These are phyloP conservation scores for Eueremaeus valkanovi DNA, from an alignment of 2,888 invertebrate species.

Conservation along the genomic window DNA sequence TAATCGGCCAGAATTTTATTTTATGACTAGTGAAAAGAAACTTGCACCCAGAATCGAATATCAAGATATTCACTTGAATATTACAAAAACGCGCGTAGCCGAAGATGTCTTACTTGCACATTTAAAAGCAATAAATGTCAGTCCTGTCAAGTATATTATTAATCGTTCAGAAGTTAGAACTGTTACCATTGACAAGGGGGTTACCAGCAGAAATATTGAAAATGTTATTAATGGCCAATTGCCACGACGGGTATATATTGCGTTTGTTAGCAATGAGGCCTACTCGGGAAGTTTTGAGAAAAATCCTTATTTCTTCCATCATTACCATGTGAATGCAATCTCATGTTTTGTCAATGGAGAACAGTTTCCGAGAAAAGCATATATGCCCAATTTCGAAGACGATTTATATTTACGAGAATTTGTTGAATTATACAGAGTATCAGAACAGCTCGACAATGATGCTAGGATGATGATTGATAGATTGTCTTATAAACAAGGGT, in stretches of 20 bases:
- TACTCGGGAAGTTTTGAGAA: background rate
- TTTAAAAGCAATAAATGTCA: background rate
- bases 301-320: slow-evolving; percentile 15
- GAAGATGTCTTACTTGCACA: background rate
- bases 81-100: background rate
- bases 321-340: slow-evolving; percentile 13
- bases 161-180: background rate
- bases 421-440: background rate
- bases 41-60: background rate
- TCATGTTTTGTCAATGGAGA: background rate
- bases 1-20: background rate
- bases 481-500: background rate
- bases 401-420: no score
- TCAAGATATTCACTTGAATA: background rate
- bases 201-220: background rate
- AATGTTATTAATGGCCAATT: slow-evolving; percentile 25
- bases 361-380: background rate
- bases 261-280: slow-evolving; percentile 1
- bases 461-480: background rate
- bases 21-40: background rate
- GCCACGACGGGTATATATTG: slow-evolving; percentile 1
- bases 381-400: no score
- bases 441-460: background rate
- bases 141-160: slow-evolving; percentile 6
- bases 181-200: background rate